These are phyloP conservation scores for Axinella damicornis DNA, from an alignment of 37 sponge, comb jelly and placozoan genomes.

Conservation along the genomic window DNA sequence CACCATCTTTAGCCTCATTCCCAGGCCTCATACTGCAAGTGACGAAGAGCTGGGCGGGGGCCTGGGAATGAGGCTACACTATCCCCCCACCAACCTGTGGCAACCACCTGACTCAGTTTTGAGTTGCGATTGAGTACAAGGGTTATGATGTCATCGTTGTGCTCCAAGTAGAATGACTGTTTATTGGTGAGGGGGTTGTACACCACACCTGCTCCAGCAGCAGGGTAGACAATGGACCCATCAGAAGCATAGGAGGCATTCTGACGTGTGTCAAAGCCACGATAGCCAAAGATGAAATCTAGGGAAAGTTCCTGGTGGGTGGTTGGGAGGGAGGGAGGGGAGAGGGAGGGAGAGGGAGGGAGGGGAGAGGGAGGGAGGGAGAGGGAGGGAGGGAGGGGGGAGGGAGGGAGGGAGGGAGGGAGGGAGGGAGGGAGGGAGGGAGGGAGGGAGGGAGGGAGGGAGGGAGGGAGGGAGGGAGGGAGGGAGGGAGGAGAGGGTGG, in stretches of 20 bases:
- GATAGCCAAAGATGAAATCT: slow-evolving; percentile 94
- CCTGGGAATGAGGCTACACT: too few species aligned
- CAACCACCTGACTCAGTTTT: slow-evolving; percentile 67
- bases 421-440: not conserved
- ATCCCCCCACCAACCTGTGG: slow-evolving; percentile 44
- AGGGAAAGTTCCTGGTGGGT: slow-evolving; percentile 73
- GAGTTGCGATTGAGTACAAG: slow-evolving; percentile 73
- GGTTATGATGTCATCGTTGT: slow-evolving; percentile 96
- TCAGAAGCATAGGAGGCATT: slow-evolving; percentile 78
- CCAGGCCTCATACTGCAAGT: too few species aligned
- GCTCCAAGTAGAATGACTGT: slow-evolving; percentile 96
- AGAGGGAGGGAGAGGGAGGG: not conserved
- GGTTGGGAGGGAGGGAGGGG: not conserved
- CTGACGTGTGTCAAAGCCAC: slow-evolving; percentile 96
- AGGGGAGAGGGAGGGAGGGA: not conserved
- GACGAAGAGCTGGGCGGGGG: too few species aligned
- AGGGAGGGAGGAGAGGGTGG: not conserved
- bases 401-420: not conserved
- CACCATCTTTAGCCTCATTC: too few species aligned
- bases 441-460: not conserved
- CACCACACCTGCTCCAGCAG: slow-evolving; percentile 94
- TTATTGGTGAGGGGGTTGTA: slow-evolving; percentile 66
- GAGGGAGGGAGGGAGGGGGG: not conserved
- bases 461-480: slow-evolving; percentile 1
- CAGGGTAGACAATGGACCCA: slow-evolving; percentile 86